Evolutionary conservation across 35 echinoderm and acorn worm species (phyloP).

Genomic region (Chiridota heheva): DNA sequence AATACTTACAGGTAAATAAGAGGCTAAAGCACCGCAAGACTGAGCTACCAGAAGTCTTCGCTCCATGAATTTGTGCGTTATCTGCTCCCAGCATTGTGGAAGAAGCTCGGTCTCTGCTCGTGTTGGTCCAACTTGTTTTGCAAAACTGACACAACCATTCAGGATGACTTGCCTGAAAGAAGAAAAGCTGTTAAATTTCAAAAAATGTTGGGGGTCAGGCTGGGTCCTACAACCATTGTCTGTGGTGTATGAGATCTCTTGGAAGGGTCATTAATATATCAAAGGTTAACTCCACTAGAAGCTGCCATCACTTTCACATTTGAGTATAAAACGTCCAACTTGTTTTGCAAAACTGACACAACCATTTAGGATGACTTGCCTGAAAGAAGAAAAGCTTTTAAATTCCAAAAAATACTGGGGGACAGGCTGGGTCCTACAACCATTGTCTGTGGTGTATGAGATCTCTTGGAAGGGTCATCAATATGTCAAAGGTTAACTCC

Average conservation of each 20-base stretch:
- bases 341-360: slow-evolving; percentile 97
- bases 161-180: slow-evolving; percentile 79
- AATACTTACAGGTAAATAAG: slow-evolving; percentile 79
- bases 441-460: too few relatives aligned
- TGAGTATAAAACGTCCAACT: too few relatives aligned
- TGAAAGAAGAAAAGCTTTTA: not conserved
- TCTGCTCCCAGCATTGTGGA: slow-evolving; percentile 99
- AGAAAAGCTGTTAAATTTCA: not conserved
- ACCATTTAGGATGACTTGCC: slow-evolving; percentile 91
- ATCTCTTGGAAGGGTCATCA: too few relatives aligned
- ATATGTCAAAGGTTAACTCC: too few relatives aligned
- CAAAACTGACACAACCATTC: slow-evolving; percentile 94
- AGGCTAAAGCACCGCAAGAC: slow-evolving; percentile 87
- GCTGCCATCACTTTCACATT: too few relatives aligned
- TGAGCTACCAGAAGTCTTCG: slow-evolving; percentile 88
- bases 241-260: too few relatives aligned
- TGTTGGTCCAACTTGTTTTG: slow-evolving; percentile 82
- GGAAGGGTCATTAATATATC: too few relatives aligned
- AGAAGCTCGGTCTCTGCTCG: slow-evolving; percentile 90
- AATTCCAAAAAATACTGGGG: not conserved
- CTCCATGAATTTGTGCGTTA: slow-evolving; percentile 88
- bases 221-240: too few relatives aligned
- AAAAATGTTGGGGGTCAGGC: too few relatives aligned
- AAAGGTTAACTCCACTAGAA: too few relatives aligned
- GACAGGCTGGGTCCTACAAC: too few relatives aligned